These are phyloP conservation scores for Eulithis prunata DNA, from an alignment of 2,888 invertebrate genomes.

Conservation along the genomic window DNA sequence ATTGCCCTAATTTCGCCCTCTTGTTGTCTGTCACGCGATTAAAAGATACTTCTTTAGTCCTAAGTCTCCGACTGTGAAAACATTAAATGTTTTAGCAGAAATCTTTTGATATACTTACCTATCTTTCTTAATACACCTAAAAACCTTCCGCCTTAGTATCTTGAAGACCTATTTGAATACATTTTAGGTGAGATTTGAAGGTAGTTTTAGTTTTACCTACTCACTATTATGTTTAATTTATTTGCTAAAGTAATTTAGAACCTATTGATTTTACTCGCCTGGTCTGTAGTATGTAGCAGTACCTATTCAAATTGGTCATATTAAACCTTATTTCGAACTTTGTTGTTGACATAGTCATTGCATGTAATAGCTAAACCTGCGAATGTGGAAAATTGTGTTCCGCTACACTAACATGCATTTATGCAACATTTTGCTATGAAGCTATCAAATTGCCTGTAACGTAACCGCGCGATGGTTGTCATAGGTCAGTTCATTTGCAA, in stretches of 20 bases:
- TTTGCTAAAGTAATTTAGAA: too few species aligned
- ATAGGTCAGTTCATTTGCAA: constrained; percentile 75
- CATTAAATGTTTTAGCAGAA: too few species aligned
- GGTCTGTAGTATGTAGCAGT: too few species aligned
- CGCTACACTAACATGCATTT: constrained; percentile 45
- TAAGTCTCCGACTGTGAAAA: neutral
- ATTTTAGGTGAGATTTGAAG: too few species aligned
- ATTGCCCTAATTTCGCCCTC: constrained; percentile 56
- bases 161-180: too few species aligned
- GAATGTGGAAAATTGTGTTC: constrained; percentile 35
- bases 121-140: too few species aligned
- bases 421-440: constrained; percentile 65
- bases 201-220: too few species aligned
- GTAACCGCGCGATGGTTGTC: constrained; percentile 62
- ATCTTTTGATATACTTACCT: too few species aligned
- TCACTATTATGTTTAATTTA: too few species aligned
- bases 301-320: neutral
- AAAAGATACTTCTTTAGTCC: constrained; percentile 15
- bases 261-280: too few species aligned
- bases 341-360: constrained; percentile 14
- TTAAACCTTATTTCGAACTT: neutral
- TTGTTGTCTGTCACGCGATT: constrained; percentile 28
- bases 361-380: constrained; percentile 7
- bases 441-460: constrained; percentile 61
- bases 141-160: too few species aligned